Evolutionary conservation across 2,797 vertebrate genomes (phyloP).

Genomic region (Netta rufina): DNA sequence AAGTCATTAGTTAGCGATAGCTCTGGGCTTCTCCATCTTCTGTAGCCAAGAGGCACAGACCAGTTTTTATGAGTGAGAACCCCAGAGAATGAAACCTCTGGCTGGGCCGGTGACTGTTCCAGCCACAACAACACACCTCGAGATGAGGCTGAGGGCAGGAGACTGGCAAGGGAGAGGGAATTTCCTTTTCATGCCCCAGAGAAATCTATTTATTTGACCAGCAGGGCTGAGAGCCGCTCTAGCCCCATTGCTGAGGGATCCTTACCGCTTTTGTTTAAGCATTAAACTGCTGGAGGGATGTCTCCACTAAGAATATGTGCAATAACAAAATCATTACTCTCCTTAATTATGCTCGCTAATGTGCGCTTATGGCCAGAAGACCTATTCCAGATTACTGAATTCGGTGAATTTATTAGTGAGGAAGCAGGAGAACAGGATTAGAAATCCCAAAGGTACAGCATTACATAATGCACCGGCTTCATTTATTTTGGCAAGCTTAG

Average conservation of each 20-base stretch:
- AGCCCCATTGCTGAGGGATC: conserved; percentile 12
- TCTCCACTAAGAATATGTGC: conserved; percentile 40
- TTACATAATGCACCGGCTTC: conserved; percentile 31
- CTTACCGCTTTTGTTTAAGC: conserved; percentile 47
- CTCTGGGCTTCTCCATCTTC: conserved; percentile 47
- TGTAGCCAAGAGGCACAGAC: conserved; percentile 37
- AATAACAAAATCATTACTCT: conserved; percentile 65
- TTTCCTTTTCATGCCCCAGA: conserved; percentile 59
- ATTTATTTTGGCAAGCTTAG: conserved; percentile 58
- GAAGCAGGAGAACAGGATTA: conserved; percentile 62
- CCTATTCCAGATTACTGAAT: conserved; percentile 59
- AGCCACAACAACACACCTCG: conserved; percentile 18
- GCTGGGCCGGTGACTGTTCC: conserved; percentile 34
- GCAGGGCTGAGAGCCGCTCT: neutral
- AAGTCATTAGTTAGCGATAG: conserved; percentile 28
- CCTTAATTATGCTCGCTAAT: conserved; percentile 48
- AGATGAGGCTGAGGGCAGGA: conserved; percentile 12
- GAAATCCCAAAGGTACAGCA: neutral
- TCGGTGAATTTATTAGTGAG: conserved; percentile 48
- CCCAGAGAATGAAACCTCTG: conserved; percentile 40
- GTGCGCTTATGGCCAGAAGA: conserved; percentile 43
- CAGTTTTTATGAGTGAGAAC: neutral
- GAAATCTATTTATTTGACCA: conserved; percentile 62
- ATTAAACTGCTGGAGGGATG: conserved; percentile 60
- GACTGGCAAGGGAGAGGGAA: conserved; percentile 20